Evolutionary conservation across 2,113 vertebrate species (phyloP).

Genomic region (Mirza zaza): DNA sequence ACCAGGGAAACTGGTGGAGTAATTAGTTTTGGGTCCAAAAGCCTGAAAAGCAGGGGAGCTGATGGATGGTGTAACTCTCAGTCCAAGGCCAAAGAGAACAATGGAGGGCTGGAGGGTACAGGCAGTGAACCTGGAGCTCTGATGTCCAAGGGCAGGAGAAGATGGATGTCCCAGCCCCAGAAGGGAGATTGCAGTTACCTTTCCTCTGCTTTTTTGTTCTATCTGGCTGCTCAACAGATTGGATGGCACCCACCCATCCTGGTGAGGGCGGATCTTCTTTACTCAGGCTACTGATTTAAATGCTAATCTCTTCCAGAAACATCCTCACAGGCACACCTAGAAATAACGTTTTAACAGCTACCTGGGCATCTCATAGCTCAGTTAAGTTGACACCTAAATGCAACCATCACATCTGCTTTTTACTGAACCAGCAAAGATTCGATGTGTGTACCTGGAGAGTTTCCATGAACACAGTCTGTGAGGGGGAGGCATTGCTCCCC

Average conservation of each 20-base stretch:
- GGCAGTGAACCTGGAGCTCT: neutral
- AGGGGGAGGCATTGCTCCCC: neutral
- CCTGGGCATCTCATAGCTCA: neutral
- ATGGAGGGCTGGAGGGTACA: too few relatives aligned
- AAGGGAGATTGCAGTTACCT: neutral
- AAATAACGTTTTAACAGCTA: neutral
- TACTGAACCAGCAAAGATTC: neutral
- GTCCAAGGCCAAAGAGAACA: neutral
- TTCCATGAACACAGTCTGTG: neutral
- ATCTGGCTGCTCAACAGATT: neutral
- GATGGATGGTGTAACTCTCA: too few relatives aligned
- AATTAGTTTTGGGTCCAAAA: neutral
- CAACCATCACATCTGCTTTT: neutral
- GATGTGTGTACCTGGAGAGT: neutral
- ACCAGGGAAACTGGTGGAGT: neutral
- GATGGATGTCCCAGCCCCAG: neutral
- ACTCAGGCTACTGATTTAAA: neutral
- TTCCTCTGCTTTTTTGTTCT: neutral
- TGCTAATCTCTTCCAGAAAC: neutral
- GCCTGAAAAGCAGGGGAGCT: neutral
- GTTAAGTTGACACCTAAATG: neutral
- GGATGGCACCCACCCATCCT: neutral
- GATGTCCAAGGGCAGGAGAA: neutral
- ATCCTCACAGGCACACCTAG: neutral
- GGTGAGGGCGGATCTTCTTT: neutral